A percentile compares a stretch with the other conserved stretches of the same genome.
phyloP scores from a whole-genome alignment of 37 sponge, comb jelly and placozoan genomes.

The Ianthella basta region DNA sequence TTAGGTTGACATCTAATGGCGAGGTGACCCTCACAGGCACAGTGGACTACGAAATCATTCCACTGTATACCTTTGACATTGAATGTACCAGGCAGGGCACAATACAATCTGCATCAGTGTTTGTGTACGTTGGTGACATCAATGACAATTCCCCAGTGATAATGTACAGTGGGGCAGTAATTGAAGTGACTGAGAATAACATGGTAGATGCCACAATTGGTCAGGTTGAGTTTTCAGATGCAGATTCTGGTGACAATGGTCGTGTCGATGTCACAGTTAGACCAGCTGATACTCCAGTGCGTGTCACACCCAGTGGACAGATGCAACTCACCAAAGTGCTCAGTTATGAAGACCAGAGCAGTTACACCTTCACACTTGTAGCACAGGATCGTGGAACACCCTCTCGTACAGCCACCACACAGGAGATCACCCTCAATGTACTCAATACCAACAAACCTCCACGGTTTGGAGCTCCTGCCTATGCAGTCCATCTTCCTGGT shows the following conservation, averaged over 20 bases:
- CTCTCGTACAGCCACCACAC: not conserved
- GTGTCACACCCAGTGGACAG: not conserved
- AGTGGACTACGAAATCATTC: not conserved
- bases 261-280: not conserved
- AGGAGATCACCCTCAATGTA: not conserved
- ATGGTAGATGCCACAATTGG: not conserved
- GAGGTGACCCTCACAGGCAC: not conserved
- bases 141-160: not conserved
- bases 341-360: not conserved
- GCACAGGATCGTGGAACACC: not conserved
- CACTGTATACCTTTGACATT: not conserved
- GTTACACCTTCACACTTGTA: not conserved
- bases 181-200: slow-evolving; percentile 8
- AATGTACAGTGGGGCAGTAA: not conserved
- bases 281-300: not conserved
- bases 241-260: slow-evolving; percentile 7
- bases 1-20: not conserved
- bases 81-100: not conserved
- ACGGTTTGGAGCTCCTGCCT: not conserved
- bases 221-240: not conserved
- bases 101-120: not conserved
- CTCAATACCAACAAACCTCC: not conserved
- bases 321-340: not conserved
- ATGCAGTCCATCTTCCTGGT: slow-evolving; percentile 1
- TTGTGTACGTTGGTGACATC: not conserved